Evolutionary conservation across 2,888 invertebrate genomes (phyloP), one percentile per base, ranked within the genome.

Genomic region (Netelia inedita): DNA sequence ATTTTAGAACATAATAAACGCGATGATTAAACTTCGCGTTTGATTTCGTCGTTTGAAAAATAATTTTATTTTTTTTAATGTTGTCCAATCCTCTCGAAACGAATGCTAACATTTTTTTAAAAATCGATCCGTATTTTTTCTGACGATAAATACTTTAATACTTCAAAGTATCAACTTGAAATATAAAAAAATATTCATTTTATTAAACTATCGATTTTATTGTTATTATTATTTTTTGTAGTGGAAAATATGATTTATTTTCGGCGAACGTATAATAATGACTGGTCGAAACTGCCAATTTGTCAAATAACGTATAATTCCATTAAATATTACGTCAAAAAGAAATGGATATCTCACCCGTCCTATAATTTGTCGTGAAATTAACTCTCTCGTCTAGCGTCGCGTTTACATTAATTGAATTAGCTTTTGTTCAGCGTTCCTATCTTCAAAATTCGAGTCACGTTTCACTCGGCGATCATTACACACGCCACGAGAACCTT

Each of bases 401-500:
- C 65, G 66, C 59, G 65, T 73, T 66, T 65, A 16, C 46, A 57
- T 11, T 79, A 66, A 82, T 76, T 50, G 71, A 82, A 76, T 82
- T 76, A 71, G 71, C 68, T 71, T 73, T 59, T 61, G 50, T 57
- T 50, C 63, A n/a, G 50, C 41, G 57, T 21, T 43, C 41, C 19
- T 16, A 41, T 78, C 46, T 68, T 46, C 14, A 57, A 57, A 71
- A 23, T 61, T 75, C 76, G 66, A 72, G 66, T 83, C 80, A 76
- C 79, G 83, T 80, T 80, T 72, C 68, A 76, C 75, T 74, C 81
- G 41, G 69, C 19, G 74, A 63, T 75, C 53, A 75, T 81, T 69
- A 50, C 61, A 55, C 53, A 74, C 19, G 50, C 63, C 21, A 50
- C 43, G 19, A 19, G 28, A 43, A 9, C 16, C 16, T 74, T 63